These are phyloP conservation scores for Tenodera sinensis DNA, from an alignment of 2,888 invertebrate species.

Conservation along the genomic window DNA sequence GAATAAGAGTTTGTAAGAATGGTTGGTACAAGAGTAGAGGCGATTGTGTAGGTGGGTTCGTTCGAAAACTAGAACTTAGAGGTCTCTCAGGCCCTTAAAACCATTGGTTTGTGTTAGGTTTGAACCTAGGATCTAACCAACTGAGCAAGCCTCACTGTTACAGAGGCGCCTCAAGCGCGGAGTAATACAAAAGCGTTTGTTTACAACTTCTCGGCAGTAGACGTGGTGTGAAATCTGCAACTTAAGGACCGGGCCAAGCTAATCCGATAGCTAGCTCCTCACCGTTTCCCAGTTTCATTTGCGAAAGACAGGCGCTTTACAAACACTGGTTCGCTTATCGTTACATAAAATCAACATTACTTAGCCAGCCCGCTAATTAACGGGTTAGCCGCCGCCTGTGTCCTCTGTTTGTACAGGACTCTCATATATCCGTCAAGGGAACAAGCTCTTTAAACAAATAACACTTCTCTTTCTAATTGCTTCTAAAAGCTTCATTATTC, in stretches of 20 bases:
- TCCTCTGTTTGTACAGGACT: neutral
- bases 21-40: too few species aligned
- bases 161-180: too few species aligned
- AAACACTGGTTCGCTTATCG: neutral
- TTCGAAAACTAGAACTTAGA: too few species aligned
- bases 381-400: neutral
- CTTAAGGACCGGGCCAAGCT: neutral
- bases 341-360: neutral
- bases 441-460: neutral
- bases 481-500: neutral
- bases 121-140: too few species aligned
- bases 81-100: too few species aligned
- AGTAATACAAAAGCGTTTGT: too few species aligned
- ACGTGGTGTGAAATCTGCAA: neutral
- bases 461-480: neutral
- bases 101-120: too few species aligned
- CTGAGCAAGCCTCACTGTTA: too few species aligned
- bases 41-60: too few species aligned
- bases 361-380: neutral
- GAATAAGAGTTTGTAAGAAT: too few species aligned
- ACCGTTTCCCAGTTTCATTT: neutral
- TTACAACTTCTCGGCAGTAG: neutral
- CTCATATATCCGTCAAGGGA: neutral
- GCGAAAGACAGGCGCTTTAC: neutral
- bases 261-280: neutral